phyloP scores from a whole-genome alignment of 2,113 vertebrate species.

The Oophaga pumilio region DNA sequence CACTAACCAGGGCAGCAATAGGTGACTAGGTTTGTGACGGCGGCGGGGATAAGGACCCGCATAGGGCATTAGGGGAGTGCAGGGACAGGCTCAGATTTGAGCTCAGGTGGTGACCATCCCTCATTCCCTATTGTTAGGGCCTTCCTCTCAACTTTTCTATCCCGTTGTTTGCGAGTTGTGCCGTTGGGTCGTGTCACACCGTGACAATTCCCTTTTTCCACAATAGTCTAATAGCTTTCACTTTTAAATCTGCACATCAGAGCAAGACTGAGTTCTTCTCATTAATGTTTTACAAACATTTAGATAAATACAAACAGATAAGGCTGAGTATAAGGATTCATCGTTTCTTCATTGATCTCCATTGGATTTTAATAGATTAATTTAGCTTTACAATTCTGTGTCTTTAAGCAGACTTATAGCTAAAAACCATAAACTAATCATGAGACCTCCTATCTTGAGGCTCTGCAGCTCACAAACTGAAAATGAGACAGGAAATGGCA shows the following conservation, averaged over 20 bases:
- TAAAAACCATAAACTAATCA: conserved; percentile 20
- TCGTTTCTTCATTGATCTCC: not conserved
- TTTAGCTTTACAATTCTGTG: not conserved
- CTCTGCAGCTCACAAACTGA: conserved; percentile 1
- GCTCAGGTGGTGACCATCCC: no score
- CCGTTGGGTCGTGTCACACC: no score
- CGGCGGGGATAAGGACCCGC: no score
- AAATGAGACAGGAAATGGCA: conserved; percentile 34
- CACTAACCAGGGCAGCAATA: no score
- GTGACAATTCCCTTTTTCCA: no score
- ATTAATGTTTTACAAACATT: not conserved
- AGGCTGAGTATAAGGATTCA: not conserved
- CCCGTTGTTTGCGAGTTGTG: no score
- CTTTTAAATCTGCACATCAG: not conserved
- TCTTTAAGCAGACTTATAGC: not conserved
- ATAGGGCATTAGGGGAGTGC: no score
- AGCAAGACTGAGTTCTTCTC: not conserved
- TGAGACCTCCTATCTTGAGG: conserved; percentile 10
- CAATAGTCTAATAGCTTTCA: not conserved
- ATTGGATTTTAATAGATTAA: not conserved
- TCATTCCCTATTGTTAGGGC: no score
- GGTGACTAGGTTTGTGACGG: no score
- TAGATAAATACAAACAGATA: not conserved
- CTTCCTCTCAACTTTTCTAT: no score
- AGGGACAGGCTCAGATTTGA: no score